phyloP scores from a whole-genome alignment of 2,888 invertebrate genomes.

The Eupithecia exiguata region DNA sequence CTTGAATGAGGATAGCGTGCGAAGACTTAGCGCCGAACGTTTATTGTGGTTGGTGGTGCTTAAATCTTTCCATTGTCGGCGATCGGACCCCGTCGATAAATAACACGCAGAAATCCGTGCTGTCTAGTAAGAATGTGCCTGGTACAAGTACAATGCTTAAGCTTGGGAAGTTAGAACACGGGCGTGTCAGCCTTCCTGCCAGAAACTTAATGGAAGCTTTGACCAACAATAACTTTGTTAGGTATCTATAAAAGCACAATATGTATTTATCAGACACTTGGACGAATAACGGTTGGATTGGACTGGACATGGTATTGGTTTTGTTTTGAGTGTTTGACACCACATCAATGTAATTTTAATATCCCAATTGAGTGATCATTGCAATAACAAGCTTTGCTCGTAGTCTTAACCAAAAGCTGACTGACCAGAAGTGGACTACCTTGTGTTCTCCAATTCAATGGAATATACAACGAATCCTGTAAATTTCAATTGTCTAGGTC shows the following conservation, averaged over 20 bases:
- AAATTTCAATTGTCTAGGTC: background rate
- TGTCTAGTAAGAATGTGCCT: constrained; percentile 10
- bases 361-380: background rate
- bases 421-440: no score
- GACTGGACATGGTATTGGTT: background rate
- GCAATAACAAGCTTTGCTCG: background rate
- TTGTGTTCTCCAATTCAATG: background rate
- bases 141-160: background rate
- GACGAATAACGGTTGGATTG: no score
- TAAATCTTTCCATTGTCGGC: constrained; percentile 40
- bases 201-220: constrained; percentile 45
- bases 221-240: constrained; percentile 43
- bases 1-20: background rate
- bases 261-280: background rate
- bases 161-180: background rate
- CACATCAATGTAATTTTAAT: no score
- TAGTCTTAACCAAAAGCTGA: background rate
- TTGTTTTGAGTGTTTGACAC: no score
- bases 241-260: background rate
- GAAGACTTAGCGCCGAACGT: background rate
- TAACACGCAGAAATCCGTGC: constrained; percentile 51
- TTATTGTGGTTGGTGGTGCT: constrained; percentile 16
- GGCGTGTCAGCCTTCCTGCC: background rate
- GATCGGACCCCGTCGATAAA: constrained; percentile 48
- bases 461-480: no score